Evolutionary conservation across 2,888 invertebrate species (phyloP).

Genomic region (Leucophenga montana): DNA sequence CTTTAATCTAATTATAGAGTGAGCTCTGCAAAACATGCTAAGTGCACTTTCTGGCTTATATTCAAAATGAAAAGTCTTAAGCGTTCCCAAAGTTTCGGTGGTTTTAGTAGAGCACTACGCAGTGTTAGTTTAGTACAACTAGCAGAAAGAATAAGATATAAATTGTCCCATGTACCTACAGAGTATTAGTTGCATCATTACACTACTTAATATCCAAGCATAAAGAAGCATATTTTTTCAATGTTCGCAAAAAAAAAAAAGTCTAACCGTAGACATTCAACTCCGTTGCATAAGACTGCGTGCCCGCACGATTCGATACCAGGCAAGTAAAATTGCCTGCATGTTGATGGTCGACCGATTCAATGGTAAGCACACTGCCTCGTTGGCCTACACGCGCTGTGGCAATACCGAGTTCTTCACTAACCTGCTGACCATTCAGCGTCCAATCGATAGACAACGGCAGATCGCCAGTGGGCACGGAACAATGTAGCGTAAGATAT

Average conservation of each 20-base stretch:
- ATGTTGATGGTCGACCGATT: conserved; percentile 79
- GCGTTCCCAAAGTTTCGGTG: background rate
- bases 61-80: too few species aligned
- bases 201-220: conserved; percentile 8
- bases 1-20: background rate
- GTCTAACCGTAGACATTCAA: conserved; percentile 83
- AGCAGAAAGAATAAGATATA: conserved; percentile 9
- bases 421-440: conserved; percentile 75
- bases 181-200: conserved; percentile 12
- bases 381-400: conserved; percentile 75
- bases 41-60: too few species aligned
- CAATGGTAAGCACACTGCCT: conserved; percentile 78
- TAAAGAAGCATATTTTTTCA: background rate
- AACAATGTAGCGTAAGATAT: conserved; percentile 79
- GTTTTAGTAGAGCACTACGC: conserved; percentile 23
- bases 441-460: conserved; percentile 86
- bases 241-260: conserved; percentile 17
- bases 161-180: too few species aligned
- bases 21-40: conserved; percentile 1
- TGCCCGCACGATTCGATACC: conserved; percentile 82
- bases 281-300: conserved; percentile 79
- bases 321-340: conserved; percentile 85
- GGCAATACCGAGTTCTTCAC: conserved; percentile 77
- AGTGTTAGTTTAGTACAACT: conserved; percentile 51
- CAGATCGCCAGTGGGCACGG: conserved; percentile 84